phyloP scores from a whole-genome alignment of 2,888 invertebrate species.

The Lucinisca nassula region DNA sequence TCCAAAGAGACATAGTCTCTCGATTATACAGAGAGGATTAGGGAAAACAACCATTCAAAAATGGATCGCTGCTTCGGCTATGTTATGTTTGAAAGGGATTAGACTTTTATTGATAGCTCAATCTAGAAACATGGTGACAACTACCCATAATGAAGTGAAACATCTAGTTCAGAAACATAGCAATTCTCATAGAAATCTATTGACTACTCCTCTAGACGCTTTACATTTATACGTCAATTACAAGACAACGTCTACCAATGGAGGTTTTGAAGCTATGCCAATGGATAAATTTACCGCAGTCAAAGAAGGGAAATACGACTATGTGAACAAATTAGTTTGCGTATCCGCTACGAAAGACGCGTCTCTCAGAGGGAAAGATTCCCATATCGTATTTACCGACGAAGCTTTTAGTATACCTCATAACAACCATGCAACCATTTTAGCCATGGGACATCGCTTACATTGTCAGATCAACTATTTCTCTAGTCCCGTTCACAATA shows the following conservation, averaged over 20 bases:
- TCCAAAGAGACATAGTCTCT: too few species aligned
- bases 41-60: conserved; percentile 6
- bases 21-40: too few species aligned
- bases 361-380: too few species aligned
- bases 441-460: too few species aligned
- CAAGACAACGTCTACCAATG: not conserved
- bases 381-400: too few species aligned
- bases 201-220: not conserved
- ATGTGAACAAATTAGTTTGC: not conserved
- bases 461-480: too few species aligned
- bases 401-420: too few species aligned
- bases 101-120: conserved; percentile 7
- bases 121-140: conserved; percentile 8
- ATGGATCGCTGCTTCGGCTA: not conserved
- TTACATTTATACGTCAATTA: conserved; percentile 2
- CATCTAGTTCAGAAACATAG: not conserved
- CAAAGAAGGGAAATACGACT: not conserved
- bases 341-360: not conserved
- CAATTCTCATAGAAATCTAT: not conserved
- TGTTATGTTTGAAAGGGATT: not conserved
- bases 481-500: too few species aligned
- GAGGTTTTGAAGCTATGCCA: not conserved
- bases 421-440: too few species aligned
- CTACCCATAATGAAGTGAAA: not conserved
- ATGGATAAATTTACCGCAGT: not conserved